Conservation (phyloP, 2,113 vertebrate genomes). For the Catagonus wagneri region DNA sequence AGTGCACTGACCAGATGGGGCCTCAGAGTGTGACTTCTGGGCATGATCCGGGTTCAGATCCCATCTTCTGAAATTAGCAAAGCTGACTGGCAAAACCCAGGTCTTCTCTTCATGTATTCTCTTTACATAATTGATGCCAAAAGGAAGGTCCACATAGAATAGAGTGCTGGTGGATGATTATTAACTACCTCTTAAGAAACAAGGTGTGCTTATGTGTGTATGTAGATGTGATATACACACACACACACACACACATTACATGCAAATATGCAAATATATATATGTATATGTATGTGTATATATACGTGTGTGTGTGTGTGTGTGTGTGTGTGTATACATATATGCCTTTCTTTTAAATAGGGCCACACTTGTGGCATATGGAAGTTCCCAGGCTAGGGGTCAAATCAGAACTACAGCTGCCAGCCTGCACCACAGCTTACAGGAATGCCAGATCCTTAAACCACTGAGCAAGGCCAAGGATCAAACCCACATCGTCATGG, state of each 20-base stretch:
- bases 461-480: too few species aligned
- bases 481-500: too few species aligned
- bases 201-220: neutral
- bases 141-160: neutral
- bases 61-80: neutral
- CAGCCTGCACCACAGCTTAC: too few species aligned
- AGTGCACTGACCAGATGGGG: rapidly evolving
- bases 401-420: too few species aligned
- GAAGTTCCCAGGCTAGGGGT: too few species aligned
- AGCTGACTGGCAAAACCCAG: neutral
- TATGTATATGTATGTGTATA: too few species aligned
- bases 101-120: neutral
- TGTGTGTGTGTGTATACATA: neutral
- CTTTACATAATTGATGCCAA: neutral
- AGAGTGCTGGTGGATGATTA: neutral
- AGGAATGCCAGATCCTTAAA: too few species aligned
- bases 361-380: too few species aligned
- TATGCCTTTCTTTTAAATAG: too few species aligned
- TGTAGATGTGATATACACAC: neutral
- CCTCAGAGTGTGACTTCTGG: neutral
- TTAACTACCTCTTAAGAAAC: neutral
- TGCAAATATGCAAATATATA: neutral
- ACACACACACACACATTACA: neutral
- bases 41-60: neutral
- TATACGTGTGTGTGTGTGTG: neutral